Conservation (phyloP, 2,888 invertebrate species). For the Diarsia brunnea region DNA sequence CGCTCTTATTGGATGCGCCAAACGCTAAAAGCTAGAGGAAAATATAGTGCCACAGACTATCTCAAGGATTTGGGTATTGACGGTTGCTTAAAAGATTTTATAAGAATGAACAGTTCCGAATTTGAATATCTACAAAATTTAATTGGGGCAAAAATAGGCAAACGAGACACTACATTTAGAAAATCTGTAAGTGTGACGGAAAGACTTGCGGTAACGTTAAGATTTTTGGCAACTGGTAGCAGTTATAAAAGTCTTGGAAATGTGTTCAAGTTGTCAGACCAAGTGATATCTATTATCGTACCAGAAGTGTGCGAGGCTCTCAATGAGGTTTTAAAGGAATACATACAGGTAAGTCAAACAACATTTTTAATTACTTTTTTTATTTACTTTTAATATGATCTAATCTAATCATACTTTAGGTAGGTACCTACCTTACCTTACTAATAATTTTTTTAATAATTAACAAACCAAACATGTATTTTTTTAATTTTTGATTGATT, state of each 20-base stretch:
- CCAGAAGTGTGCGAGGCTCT: conserved; percentile 66
- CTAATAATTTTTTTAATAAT: conserved; percentile 34
- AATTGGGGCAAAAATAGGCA: conserved; percentile 33
- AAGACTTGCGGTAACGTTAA: conserved; percentile 62
- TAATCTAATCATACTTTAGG: conserved; percentile 35
- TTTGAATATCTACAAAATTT: conserved; percentile 37
- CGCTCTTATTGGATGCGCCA: conserved; percentile 38
- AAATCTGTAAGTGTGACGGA: conserved; percentile 45
- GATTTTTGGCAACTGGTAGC: conserved; percentile 65
- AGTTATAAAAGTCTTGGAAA: conserved; percentile 65
- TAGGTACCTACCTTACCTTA: conserved; percentile 19
- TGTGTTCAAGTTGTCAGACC: conserved; percentile 64
- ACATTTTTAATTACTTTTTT: conserved; percentile 54
- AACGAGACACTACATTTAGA: conserved; percentile 25
- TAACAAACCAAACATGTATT: conserved; percentile 24
- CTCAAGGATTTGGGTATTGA: conserved; percentile 42
- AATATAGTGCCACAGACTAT: conserved; percentile 41
- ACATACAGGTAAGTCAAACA: conserved; percentile 64
- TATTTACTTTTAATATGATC: conserved; percentile 38
- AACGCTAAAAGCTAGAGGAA: conserved; percentile 39
- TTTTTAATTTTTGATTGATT: conserved; percentile 21
- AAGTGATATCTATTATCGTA: conserved; percentile 63
- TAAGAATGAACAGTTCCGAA: conserved; percentile 45
- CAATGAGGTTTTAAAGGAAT: conserved; percentile 61
- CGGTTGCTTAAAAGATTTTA: conserved; percentile 38